Evolutionary conservation across 2,888 invertebrate species (phyloP).

Genomic region (Drosophila aldrichi): DNA sequence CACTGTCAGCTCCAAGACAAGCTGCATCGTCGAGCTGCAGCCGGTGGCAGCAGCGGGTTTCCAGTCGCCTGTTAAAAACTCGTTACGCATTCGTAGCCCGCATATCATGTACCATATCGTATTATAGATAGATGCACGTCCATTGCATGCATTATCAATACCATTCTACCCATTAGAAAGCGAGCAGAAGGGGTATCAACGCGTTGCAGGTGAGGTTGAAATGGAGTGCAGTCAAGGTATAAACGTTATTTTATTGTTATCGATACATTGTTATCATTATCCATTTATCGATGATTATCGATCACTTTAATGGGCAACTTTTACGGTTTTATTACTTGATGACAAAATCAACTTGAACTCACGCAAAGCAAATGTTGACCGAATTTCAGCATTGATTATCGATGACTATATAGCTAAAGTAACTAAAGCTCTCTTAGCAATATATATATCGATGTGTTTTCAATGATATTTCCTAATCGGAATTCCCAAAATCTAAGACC

Average conservation of each 20-base stretch:
- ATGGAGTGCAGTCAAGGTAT: neutral
- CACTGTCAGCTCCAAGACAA: constrained; percentile 31
- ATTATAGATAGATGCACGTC: constrained; percentile 24
- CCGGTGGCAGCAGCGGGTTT: neutral
- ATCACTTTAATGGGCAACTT: too few species aligned
- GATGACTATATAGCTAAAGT: too few species aligned
- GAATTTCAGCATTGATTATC: too few species aligned
- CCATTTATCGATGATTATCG: neutral
- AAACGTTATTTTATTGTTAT: too few species aligned
- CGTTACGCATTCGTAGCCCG: constrained; percentile 39
- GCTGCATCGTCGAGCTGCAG: neutral
- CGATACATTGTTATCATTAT: too few species aligned
- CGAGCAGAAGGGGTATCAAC: neutral
- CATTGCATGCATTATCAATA: constrained; percentile 17
- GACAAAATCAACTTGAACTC: too few species aligned
- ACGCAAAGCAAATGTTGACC: too few species aligned
- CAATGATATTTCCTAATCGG: too few species aligned
- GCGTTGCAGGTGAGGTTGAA: neutral
- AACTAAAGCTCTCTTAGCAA: too few species aligned
- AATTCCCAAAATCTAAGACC: too few species aligned
- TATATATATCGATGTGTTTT: too few species aligned
- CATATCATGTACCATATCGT: constrained; percentile 22
- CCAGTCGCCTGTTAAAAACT: constrained; percentile 20
- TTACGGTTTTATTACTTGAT: too few species aligned
- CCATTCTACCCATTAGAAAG: constrained; percentile 10